A percentile compares a stretch with the other conserved stretches of the same genome.
These are phyloP conservation scores for Carcharodon carcharias DNA, from an alignment of 2,797 vertebrate genomes.

Conservation along the genomic window DNA sequence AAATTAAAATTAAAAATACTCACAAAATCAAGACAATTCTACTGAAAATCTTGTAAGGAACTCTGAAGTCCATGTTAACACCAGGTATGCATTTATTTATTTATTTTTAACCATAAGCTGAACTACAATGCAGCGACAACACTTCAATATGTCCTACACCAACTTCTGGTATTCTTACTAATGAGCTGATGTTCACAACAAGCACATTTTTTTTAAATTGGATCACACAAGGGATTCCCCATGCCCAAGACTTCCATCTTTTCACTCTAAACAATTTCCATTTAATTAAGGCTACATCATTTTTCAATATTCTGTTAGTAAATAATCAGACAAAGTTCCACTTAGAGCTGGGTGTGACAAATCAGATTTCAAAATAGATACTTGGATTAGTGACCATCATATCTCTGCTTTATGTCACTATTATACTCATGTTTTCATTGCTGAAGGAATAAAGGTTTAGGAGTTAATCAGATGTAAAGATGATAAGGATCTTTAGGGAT, in stretches of 20 bases:
- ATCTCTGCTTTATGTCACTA: not conserved
- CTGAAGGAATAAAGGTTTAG: not conserved
- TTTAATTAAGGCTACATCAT: not conserved
- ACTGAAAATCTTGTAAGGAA: not conserved
- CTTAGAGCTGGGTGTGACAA: not conserved
- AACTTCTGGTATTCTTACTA: not conserved
- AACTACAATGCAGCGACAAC: not conserved
- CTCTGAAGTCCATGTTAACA: not conserved
- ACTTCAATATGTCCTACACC: not conserved
- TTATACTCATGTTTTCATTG: not conserved
- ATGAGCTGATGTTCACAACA: not conserved
- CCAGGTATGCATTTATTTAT: not conserved
- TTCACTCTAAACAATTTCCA: not conserved
- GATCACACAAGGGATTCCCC: not conserved
- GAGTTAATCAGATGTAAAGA: not conserved
- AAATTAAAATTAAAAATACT: not conserved
- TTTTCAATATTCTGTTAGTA: constrained; percentile 12
- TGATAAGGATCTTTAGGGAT: not conserved
- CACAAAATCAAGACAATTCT: not conserved
- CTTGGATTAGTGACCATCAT: not conserved
- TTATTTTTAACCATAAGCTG: not conserved
- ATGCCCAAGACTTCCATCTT: not conserved
- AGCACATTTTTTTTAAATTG: not conserved
- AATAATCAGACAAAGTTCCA: not conserved
- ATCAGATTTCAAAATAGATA: not conserved